These are phyloP conservation scores for Pogonus chalceus DNA, from an alignment of 1,140 invertebrate genomes.

Conservation along the genomic window DNA sequence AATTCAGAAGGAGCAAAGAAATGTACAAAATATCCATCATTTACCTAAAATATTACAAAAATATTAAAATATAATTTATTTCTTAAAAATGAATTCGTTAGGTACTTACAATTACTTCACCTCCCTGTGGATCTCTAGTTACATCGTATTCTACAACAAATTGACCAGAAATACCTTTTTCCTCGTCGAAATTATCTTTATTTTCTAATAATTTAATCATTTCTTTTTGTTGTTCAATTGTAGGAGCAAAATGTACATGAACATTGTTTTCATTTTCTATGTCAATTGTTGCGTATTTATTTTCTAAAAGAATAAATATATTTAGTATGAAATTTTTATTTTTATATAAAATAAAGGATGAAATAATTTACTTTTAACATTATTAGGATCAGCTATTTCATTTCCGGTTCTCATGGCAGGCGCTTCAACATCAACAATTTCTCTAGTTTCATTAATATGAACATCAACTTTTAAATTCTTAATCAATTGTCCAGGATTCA, in stretches of 20 bases:
- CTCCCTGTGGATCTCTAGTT: slow-evolving; percentile 37
- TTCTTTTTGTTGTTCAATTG: slow-evolving; percentile 38
- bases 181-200: no score
- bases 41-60: slow-evolving; percentile 39
- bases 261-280: slow-evolving; percentile 17
- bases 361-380: slow-evolving; percentile 32
- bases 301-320: slow-evolving; percentile 12
- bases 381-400: slow-evolving; percentile 41
- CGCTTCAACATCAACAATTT: slow-evolving; percentile 43
- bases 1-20: slow-evolving; percentile 55
- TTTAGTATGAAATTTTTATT: neutral
- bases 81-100: neutral
- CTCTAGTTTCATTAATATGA: slow-evolving; percentile 44
- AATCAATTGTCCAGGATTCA: slow-evolving; percentile 45
- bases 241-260: slow-evolving; percentile 36
- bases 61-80: neutral
- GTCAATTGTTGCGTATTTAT: slow-evolving; percentile 24
- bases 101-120: slow-evolving; percentile 43
- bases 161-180: slow-evolving; percentile 45
- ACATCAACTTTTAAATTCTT: slow-evolving; percentile 46
- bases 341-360: neutral
- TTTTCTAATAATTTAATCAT: slow-evolving; percentile 21
- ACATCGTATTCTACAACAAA: slow-evolving; percentile 56
- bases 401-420: slow-evolving; percentile 49
- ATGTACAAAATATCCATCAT: slow-evolving; percentile 69